A percentile compares a stretch with the other conserved stretches of the same genome.
Conservation (phyloP, 1,140 invertebrate species). For the Drosophila azteca region DNA sequence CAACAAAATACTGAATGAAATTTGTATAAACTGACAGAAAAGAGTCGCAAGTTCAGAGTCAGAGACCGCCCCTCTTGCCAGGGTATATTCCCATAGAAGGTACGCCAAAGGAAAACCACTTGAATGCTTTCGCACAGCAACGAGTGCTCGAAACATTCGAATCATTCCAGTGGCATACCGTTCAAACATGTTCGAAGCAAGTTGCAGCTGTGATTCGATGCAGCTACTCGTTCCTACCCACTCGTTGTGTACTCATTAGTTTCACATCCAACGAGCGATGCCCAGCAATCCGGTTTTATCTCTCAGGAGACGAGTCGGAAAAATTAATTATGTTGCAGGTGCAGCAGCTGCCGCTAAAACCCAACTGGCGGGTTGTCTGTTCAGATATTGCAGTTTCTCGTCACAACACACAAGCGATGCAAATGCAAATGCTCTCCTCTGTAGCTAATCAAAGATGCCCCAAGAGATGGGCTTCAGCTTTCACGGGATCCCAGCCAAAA, state of each 20-base stretch:
- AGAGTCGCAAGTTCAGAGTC: conserved; percentile 4
- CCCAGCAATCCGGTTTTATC: too few relatives aligned
- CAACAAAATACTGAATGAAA: conserved; percentile 39
- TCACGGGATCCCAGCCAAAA: neutral
- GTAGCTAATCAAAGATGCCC: neutral
- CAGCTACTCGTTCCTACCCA: too few relatives aligned
- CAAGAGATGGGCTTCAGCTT: neutral
- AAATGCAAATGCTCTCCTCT: too few relatives aligned
- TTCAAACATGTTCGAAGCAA: too few relatives aligned
- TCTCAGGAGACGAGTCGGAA: conserved; percentile 8
- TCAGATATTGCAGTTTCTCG: conserved; percentile 14
- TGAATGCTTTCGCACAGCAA: too few relatives aligned
- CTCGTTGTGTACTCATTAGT: too few relatives aligned
- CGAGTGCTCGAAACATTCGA: too few relatives aligned
- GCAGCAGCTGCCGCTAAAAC: conserved; percentile 14
- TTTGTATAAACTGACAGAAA: conserved; percentile 55
- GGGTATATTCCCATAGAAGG: neutral
- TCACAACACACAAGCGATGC: too few relatives aligned
- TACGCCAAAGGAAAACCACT: conserved; percentile 18
- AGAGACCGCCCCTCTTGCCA: conserved; percentile 15
- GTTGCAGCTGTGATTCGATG: too few relatives aligned
- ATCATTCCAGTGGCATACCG: too few relatives aligned
- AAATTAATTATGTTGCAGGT: conserved; percentile 51
- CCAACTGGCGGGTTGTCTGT: neutral
- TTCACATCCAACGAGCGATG: too few relatives aligned